phyloP scores from a whole-genome alignment of 1,140 invertebrate genomes.

The Leptopilina boulardi region DNA sequence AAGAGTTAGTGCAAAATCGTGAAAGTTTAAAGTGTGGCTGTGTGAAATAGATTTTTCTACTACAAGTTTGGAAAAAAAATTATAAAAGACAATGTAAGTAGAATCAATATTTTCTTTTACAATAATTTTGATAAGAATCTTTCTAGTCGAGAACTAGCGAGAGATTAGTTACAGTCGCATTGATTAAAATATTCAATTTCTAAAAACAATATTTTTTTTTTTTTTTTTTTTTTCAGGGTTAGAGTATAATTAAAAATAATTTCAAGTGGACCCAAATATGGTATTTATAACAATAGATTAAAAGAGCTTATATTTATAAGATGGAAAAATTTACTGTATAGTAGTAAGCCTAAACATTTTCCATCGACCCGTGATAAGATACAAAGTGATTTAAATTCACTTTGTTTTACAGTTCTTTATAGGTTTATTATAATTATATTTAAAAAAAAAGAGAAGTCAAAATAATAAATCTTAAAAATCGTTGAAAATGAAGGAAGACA shows the following conservation, averaged over 20 bases:
- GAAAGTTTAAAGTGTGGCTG: too few species aligned
- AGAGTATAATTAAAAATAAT: background rate
- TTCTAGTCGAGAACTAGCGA: too few species aligned
- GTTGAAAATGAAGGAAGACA: too few species aligned
- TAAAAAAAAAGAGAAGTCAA: too few species aligned
- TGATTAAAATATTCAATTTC: background rate
- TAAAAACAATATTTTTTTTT: too few species aligned
- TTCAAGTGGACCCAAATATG: background rate
- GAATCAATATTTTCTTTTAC: too few species aligned
- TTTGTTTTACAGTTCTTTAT: background rate
- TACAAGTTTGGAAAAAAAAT: too few species aligned
- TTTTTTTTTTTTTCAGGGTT: background rate
- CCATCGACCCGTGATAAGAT: conserved; percentile 12
- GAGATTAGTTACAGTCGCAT: background rate
- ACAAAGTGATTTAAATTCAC: background rate
- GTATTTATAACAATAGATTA: background rate
- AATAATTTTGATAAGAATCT: too few species aligned
- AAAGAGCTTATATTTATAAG: background rate
- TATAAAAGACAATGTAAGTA: too few species aligned
- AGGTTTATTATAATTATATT: background rate
- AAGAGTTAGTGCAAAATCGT: too few species aligned
- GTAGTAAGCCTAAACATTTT: background rate
- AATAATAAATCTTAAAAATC: too few species aligned
- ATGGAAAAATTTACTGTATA: conserved; percentile 4
- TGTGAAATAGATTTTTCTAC: too few species aligned